Conservation (phyloP, 2,113 vertebrate genomes). For the Arvicanthis niloticus region DNA sequence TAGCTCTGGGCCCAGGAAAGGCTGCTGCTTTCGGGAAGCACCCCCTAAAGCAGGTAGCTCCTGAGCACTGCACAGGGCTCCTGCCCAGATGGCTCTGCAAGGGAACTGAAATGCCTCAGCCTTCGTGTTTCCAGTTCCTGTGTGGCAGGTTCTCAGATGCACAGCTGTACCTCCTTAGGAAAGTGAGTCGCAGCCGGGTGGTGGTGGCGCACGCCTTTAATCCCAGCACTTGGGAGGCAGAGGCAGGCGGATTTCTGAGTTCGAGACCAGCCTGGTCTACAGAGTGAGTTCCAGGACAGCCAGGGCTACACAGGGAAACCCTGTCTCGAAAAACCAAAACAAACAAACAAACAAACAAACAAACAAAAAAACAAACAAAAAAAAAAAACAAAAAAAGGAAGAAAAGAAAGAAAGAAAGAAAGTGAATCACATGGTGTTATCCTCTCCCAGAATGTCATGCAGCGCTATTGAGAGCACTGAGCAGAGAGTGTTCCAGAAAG, state of each 20-base stretch:
- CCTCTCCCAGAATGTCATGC: not conserved
- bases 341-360: no score
- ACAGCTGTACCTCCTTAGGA: not conserved
- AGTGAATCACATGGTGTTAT: not conserved
- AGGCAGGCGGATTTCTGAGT: no score
- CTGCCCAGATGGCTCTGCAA: not conserved
- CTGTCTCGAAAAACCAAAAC: no score
- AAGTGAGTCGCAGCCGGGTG: no score
- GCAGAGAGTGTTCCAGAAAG: not conserved
- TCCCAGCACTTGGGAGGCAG: no score
- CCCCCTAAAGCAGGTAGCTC: not conserved
- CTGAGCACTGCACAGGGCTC: not conserved
- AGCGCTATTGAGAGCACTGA: not conserved
- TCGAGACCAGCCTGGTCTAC: no score
- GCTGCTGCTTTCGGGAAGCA: not conserved
- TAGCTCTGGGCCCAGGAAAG: not conserved
- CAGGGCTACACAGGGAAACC: no score
- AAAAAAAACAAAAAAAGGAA: no score
- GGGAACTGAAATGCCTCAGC: not conserved
- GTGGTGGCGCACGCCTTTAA: no score
- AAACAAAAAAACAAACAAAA: no score
- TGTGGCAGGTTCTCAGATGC: conserved; percentile 8
- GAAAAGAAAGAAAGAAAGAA: no score
- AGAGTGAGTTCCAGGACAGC: no score
- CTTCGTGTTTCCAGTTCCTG: not conserved